Conservation (phyloP, 2,113 vertebrate genomes). For the Apistogramma diplotaenia region DNA sequence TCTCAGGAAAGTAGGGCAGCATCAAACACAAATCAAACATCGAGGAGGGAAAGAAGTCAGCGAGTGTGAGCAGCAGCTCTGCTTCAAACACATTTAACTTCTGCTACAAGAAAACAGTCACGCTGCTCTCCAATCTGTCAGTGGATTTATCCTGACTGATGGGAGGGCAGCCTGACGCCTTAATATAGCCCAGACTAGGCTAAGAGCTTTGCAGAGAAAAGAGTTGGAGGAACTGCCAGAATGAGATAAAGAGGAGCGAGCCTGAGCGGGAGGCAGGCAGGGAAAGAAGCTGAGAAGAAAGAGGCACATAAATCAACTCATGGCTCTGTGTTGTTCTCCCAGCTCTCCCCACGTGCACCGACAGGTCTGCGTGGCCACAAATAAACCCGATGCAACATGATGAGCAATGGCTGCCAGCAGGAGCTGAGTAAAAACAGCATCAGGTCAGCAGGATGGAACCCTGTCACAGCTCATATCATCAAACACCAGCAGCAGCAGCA, state of each 20-base stretch:
- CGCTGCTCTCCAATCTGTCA: slow-evolving; percentile 2
- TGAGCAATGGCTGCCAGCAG: not conserved
- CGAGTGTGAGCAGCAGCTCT: not conserved
- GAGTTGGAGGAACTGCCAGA: slow-evolving; percentile 4
- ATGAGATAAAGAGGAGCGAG: slow-evolving; percentile 3
- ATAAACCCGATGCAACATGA: not conserved
- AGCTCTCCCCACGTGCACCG: not conserved
- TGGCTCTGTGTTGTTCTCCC: not conserved
- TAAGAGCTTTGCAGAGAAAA: slow-evolving; percentile 36
- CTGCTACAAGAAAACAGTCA: not conserved
- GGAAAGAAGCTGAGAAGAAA: not conserved
- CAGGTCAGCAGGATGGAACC: not conserved
- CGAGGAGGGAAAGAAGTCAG: not conserved
- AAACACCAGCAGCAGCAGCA: not conserved
- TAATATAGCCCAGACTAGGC: slow-evolving; percentile 58
- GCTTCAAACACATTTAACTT: slow-evolving; percentile 11
- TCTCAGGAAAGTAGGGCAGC: slow-evolving; percentile 21
- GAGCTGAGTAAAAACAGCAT: not conserved
- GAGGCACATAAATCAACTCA: not conserved
- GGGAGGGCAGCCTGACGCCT: slow-evolving; percentile 38
- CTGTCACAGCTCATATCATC: slow-evolving; percentile 3
- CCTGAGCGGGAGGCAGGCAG: not conserved
- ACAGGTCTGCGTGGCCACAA: not conserved
- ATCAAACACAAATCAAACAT: not conserved
- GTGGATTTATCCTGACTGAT: slow-evolving; percentile 35